Conservation (phyloP, 2,113 vertebrate genomes). For the Acrocephalus arundinaceus region DNA sequence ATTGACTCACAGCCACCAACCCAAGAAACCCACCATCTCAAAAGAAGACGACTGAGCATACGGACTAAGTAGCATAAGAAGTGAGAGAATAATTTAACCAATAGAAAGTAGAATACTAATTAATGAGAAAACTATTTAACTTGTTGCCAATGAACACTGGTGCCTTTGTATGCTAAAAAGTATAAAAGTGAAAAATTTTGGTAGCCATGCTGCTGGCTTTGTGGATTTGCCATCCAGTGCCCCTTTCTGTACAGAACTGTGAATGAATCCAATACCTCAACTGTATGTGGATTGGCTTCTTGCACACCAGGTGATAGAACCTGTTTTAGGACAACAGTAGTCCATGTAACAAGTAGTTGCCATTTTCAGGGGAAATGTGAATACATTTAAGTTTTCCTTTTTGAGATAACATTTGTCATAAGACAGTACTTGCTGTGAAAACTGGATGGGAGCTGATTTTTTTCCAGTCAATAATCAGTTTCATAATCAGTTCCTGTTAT, state of each 20-base stretch:
- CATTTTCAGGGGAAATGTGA: not conserved
- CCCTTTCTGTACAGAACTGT: not conserved
- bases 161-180: not conserved
- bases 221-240: not conserved
- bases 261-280: not conserved
- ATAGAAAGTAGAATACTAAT: not conserved
- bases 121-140: not conserved
- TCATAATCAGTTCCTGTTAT: conserved; percentile 9
- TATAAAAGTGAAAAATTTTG: not conserved
- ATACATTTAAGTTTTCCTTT: not conserved
- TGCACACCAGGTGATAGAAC: not conserved
- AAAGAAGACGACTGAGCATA: not conserved
- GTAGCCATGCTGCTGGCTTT: not conserved
- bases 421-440: conserved; percentile 6
- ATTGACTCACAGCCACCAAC: not conserved
- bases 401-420: not conserved
- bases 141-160: not conserved
- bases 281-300: not conserved
- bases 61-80: not conserved
- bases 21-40: not conserved
- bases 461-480: not conserved
- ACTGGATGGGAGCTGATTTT: not conserved
- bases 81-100: not conserved
- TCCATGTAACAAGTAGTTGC: conserved; percentile 1
- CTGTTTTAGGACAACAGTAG: not conserved